These are phyloP conservation scores for Pseudomyrmex dendroicus DNA, from an alignment of 1,140 invertebrate species.

Conservation along the genomic window DNA sequence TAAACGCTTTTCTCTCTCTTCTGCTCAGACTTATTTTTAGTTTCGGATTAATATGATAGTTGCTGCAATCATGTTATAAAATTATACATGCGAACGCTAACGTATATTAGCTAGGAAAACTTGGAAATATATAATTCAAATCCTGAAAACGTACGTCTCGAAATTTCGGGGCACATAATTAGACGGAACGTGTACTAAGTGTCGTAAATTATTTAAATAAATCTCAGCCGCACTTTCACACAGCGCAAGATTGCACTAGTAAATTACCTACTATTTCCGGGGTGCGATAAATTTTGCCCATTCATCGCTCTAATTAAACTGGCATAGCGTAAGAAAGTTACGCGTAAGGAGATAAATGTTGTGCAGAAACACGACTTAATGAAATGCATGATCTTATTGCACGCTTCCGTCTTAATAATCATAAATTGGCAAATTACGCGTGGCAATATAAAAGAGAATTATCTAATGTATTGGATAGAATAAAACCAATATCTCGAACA, in stretches of 20 bases:
- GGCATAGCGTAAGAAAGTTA: slow-evolving; percentile 51
- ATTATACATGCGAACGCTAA: neutral
- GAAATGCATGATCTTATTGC: slow-evolving; percentile 44
- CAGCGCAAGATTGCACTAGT: slow-evolving; percentile 24
- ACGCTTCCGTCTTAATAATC: slow-evolving; percentile 18
- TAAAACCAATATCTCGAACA: neutral
- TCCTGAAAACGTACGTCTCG: neutral
- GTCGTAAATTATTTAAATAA: slow-evolving; percentile 42
- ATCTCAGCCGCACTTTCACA: slow-evolving; percentile 37
- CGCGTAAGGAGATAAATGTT: slow-evolving; percentile 47
- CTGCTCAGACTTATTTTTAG: neutral
- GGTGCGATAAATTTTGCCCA: slow-evolving; percentile 41
- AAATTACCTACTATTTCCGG: slow-evolving; percentile 43
- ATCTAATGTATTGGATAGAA: neutral
- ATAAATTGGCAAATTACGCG: slow-evolving; percentile 32
- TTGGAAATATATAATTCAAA: no score
- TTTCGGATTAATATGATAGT: neutral
- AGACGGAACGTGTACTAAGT: slow-evolving; percentile 6
- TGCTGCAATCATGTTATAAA: neutral
- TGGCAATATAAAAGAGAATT: neutral
- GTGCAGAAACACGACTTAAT: slow-evolving; percentile 29
- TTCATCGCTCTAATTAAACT: slow-evolving; percentile 52
- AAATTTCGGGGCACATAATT: slow-evolving; percentile 4
- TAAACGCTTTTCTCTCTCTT: neutral
- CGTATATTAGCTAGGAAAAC: neutral